These are phyloP conservation scores for Enteromius treurensis DNA, from an alignment of 2,797 vertebrate genomes.

Conservation along the genomic window DNA sequence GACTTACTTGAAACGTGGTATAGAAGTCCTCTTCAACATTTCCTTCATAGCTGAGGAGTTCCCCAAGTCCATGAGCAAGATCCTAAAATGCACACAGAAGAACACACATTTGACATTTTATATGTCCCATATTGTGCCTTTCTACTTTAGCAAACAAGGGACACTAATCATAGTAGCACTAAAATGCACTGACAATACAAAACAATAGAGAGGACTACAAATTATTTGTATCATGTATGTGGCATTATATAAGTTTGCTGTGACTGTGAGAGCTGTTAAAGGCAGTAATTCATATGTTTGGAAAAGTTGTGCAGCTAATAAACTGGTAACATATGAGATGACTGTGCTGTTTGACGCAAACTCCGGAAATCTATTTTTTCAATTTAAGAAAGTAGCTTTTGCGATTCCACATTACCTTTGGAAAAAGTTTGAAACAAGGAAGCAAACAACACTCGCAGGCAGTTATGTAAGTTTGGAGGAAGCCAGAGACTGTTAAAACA, in stretches of 20 bases:
- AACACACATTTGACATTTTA: background rate
- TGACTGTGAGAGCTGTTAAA: background rate
- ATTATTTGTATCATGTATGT: background rate
- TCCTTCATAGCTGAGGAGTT: conserved; percentile 85
- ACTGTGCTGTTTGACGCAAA: conserved; percentile 8
- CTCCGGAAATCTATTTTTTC: background rate
- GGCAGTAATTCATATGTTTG: background rate
- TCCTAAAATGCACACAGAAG: conserved; percentile 72
- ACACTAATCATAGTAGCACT: background rate
- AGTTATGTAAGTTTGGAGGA: conserved; percentile 56
- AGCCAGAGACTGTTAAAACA: conserved; percentile 52
- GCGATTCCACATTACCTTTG: conserved; percentile 36
- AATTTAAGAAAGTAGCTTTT: conserved; percentile 34
- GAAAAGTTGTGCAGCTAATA: conserved; percentile 18
- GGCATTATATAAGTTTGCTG: background rate
- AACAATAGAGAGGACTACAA: background rate
- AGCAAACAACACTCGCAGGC: conserved; percentile 47
- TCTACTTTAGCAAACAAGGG: background rate
- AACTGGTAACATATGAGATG: conserved; percentile 13
- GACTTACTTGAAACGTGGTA: conserved; percentile 85
- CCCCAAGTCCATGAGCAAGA: conserved; percentile 83
- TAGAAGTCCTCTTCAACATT: conserved; percentile 89
- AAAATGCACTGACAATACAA: background rate
- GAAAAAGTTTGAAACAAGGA: conserved; percentile 48
- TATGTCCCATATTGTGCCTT: background rate